Evolutionary conservation across 2,888 invertebrate species (phyloP).

Genomic region (Mechanitis mazaeus): DNA sequence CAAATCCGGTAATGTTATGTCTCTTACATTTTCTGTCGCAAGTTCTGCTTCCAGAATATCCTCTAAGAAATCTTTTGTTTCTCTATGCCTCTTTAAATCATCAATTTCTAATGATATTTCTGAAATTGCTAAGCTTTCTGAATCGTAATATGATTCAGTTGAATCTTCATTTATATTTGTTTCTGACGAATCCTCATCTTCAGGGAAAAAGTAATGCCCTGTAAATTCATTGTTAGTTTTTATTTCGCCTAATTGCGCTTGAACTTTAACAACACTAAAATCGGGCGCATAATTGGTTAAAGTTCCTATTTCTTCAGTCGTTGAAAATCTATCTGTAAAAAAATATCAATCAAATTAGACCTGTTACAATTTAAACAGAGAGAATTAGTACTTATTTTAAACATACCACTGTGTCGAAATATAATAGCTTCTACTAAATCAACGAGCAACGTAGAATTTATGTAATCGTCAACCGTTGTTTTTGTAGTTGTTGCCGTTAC

Average conservation of each 20-base stretch:
- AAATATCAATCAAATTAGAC: neutral
- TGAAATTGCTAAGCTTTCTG: conserved; percentile 43
- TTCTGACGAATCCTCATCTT: conserved; percentile 53
- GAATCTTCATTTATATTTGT: conserved; percentile 35
- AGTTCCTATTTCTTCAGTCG: conserved; percentile 33
- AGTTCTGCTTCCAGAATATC: conserved; percentile 62
- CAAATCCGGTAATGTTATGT: conserved; percentile 12
- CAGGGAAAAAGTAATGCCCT: conserved; percentile 69
- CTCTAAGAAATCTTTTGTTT: conserved; percentile 60
- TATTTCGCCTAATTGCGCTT: conserved; percentile 56
- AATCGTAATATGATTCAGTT: conserved; percentile 55
- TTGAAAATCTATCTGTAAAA: conserved; percentile 45
- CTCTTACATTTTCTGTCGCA: conserved; percentile 36
- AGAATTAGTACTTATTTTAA: neutral
- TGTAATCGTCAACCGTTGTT: conserved; percentile 42
- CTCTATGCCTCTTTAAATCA: conserved; percentile 51
- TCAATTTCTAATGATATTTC: conserved; percentile 60
- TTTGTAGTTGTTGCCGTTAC: conserved; percentile 42
- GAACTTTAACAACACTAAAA: conserved; percentile 53
- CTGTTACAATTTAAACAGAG: neutral
- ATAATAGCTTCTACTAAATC: conserved; percentile 69
- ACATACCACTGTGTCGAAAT: conserved; percentile 57
- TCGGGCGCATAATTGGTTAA: conserved; percentile 34
- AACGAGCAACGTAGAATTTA: conserved; percentile 64
- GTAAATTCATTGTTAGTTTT: conserved; percentile 55